These are phyloP conservation scores for Melanerpes formicivorus DNA, from an alignment of 2,113 vertebrate genomes.

Conservation along the genomic window DNA sequence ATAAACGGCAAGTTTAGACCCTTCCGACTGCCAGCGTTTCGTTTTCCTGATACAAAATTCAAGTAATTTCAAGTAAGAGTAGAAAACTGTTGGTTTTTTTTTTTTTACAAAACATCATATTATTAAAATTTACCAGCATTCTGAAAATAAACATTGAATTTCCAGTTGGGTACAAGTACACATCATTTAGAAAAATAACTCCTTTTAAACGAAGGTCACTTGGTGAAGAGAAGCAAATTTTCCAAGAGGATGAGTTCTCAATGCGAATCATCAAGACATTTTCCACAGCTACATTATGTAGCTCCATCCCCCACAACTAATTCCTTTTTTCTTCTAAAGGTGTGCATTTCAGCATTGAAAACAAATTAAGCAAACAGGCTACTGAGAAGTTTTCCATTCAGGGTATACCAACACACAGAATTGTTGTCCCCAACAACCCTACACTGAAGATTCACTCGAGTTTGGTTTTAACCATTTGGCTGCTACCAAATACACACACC, in stretches of 20 bases:
- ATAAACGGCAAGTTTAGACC: slow-evolving; percentile 64
- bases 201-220: slow-evolving; percentile 66
- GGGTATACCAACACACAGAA: background rate
- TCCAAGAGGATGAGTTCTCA: background rate
- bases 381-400: background rate
- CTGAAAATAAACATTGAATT: slow-evolving; percentile 52
- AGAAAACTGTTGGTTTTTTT: slow-evolving; percentile 45
- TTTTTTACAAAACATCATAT: slow-evolving; percentile 43
- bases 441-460: background rate
- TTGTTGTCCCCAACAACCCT: background rate
- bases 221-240: slow-evolving; percentile 43
- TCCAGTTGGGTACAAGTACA: slow-evolving; percentile 32
- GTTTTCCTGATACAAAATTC: slow-evolving; percentile 80
- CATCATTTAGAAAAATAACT: slow-evolving; percentile 51
- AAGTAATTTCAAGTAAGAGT: slow-evolving; percentile 76
- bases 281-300: background rate
- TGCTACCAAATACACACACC: background rate
- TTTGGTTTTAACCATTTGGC: background rate
- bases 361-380: background rate
- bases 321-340: background rate
- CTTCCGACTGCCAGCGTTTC: slow-evolving; percentile 50
- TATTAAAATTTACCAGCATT: slow-evolving; percentile 32
- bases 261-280: background rate
- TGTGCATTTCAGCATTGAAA: background rate
- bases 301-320: background rate